Base-by-base conservation (phyloP, 2,113 vertebrate species). In the Pygoscelis antarcticus region DNA sequence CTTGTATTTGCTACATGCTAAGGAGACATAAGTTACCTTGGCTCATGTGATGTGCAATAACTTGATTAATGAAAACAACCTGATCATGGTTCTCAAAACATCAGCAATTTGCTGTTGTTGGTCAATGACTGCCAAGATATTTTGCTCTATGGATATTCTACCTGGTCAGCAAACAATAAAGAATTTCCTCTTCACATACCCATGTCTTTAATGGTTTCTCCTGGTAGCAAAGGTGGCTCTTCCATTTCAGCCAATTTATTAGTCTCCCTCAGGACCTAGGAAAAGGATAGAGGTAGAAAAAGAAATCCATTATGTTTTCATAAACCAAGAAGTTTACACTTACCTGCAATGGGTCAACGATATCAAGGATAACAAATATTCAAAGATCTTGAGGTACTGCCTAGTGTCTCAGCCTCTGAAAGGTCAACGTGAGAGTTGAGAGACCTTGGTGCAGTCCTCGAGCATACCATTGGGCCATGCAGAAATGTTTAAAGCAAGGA, bases 121-220 rank as follows among this genome's bases (percentile, higher is more conserved):
- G 34, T 25, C 46, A 79, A 5, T n/a, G 42, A 66, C 7, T 0
- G 0, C 21, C 13, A 55, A 70, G 58, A 23, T 51, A 62, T 49
- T 93, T 62, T 72, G 21, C 36, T 64, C 11, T n/a, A 10, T 18
- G 26, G 57, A 38, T 30, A 65, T 38, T 86, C 40, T 83, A 40
- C 22, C 58, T 36, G 81, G 20, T 74, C 69, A 92, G 32, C 29
- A 87, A 76, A 60, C 23, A 89, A 62, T 8, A 83, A 65, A 13
- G 36, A 83, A 94, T 86, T 91, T 78, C 36, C 55, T 44, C 40
- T 87, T 89, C 86, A 97, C 98, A 3, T 97, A 98, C 98, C 98
- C 98, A 98, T 98, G 79, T 99, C 99, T 97, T 99, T 99, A 86
- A 99, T 98, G 15, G 97, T 98, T 98, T 99, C 99, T 96, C 99